Percentiles rank a stretch among this genome's conserved stretches.
phyloP scores from a whole-genome alignment of 2,888 invertebrate species.

The Pyrrhosoma nymphula region DNA sequence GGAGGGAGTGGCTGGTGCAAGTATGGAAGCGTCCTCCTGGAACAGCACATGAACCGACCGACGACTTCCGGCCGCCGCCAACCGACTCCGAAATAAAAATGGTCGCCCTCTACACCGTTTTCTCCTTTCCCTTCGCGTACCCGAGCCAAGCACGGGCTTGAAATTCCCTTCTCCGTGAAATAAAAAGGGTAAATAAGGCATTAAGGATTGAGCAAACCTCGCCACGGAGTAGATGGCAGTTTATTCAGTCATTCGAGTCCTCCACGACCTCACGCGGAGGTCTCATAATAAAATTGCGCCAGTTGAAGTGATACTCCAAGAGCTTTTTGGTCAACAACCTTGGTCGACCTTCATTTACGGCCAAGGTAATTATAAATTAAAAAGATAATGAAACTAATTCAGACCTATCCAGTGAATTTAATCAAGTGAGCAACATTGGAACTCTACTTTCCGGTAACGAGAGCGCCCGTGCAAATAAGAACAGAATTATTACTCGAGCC shows the following conservation, averaged over 20 bases:
- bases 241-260: neutral
- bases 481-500: no score
- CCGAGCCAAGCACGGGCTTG: neutral
- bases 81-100: neutral
- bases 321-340: neutral
- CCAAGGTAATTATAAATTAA: neutral
- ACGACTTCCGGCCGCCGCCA: conserved; percentile 43
- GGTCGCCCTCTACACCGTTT: neutral
- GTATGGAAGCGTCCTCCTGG: conserved; percentile 22
- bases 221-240: neutral
- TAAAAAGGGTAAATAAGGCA: conserved; percentile 21
- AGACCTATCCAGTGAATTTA: neutral
- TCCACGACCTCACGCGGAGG: neutral
- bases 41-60: conserved; percentile 32
- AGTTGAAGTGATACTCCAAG: neutral
- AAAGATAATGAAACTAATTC: neutral
- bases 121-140: neutral
- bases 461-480: no score
- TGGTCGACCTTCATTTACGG: neutral
- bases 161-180: neutral
- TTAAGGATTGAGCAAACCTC: conserved; percentile 29
- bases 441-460: no score
- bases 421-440: no score
- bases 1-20: neutral
- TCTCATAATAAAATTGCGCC: neutral